Conservation (phyloP, 2,113 vertebrate genomes). For the Puma concolor region DNA sequence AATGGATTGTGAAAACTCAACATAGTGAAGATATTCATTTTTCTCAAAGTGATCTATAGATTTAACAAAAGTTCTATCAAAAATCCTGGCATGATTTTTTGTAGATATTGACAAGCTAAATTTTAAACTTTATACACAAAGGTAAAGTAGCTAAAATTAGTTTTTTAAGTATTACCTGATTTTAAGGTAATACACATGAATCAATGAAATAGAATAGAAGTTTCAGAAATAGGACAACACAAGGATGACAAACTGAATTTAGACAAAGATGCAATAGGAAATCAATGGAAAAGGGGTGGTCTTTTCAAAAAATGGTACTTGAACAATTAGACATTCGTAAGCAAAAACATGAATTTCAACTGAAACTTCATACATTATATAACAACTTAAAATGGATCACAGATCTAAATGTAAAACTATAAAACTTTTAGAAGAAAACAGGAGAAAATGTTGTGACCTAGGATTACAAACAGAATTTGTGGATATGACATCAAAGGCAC, state of each 20-base stretch:
- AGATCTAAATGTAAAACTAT: not conserved
- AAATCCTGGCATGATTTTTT: not conserved
- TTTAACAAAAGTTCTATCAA: not conserved
- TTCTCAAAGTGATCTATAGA: not conserved
- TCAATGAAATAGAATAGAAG: not conserved
- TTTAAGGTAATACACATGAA: not conserved
- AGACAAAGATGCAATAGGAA: not conserved
- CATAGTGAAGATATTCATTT: not conserved
- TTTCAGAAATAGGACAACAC: not conserved
- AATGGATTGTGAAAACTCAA: not conserved
- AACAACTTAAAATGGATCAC: not conserved
- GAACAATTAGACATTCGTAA: not conserved
- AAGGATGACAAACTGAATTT: not conserved
- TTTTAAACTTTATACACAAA: not conserved
- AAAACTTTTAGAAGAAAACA: not conserved
- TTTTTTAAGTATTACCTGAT: not conserved
- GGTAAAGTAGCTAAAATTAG: not conserved
- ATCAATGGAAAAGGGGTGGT: not conserved
- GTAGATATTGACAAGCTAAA: not conserved
- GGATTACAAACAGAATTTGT: not conserved
- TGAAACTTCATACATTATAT: not conserved
- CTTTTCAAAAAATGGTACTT: not conserved
- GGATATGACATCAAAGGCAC: not conserved
- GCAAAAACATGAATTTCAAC: not conserved
- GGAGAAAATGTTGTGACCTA: not conserved